Percentiles rank a stretch among this genome's conserved stretches.
Conservation (phyloP, 2,113 vertebrate genomes). For the Crotalus viridis region DNA sequence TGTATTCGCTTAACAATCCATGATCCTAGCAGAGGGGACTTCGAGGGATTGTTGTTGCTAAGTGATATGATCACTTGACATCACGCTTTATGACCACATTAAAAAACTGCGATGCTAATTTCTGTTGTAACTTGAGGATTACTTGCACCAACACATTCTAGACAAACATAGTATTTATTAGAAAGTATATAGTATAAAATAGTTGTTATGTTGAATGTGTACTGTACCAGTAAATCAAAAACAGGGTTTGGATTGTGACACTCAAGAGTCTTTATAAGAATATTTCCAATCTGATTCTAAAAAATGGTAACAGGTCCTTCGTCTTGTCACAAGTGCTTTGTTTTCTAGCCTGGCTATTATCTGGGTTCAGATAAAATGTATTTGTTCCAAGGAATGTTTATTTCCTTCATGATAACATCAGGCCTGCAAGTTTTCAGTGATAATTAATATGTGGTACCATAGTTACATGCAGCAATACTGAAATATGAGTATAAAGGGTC, state of each 20-base stretch:
- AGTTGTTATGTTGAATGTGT: neutral
- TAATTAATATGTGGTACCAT: slow-evolving; percentile 57
- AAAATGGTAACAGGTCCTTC: slow-evolving; percentile 37
- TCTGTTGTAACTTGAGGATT: neutral
- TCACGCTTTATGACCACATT: neutral
- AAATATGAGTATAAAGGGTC: neutral
- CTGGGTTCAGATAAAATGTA: slow-evolving; percentile 54
- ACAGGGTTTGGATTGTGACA: neutral
- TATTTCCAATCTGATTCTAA: slow-evolving; percentile 23
- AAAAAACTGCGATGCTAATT: neutral
- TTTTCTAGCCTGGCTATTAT: slow-evolving; percentile 42
- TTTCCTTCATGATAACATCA: slow-evolving; percentile 66
- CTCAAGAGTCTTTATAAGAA: neutral
- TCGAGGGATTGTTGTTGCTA: neutral
- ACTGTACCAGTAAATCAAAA: neutral
- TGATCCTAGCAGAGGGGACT: neutral
- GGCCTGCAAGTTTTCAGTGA: slow-evolving; percentile 40
- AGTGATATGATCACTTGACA: neutral
- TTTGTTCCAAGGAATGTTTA: slow-evolving; percentile 50
- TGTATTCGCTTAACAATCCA: neutral
- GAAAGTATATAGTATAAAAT: neutral
- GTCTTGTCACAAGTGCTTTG: slow-evolving; percentile 50
- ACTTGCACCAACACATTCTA: neutral
- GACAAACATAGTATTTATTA: neutral
- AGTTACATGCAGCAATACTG: neutral